Evolutionary conservation across 2,888 invertebrate genomes (phyloP), one percentile per base, ranked within the genome.

Genomic region (Hydrotaea cyrtoneurina): DNA sequence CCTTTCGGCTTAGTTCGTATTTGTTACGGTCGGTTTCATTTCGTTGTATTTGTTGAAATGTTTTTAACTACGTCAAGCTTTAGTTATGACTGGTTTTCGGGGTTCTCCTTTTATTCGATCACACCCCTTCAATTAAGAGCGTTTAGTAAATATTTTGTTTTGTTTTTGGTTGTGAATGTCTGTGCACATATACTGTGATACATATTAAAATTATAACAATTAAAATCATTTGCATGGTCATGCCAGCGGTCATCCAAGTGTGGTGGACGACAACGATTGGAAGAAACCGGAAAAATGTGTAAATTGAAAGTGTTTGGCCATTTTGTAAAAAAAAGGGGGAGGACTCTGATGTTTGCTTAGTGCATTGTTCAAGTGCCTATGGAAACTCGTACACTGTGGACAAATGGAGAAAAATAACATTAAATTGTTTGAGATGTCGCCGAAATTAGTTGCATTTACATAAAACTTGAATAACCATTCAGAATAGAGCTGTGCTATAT

Each of bases 301-400:
- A 74, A 84, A 78, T 75, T 84, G 23, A 83, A 74, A 69, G 77
- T 82, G 73, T 73, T 57, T 81, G 39, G 87, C 85, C 87, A 87
- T 88, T 88, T 87, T 87, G 19, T 26, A 55, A 36, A 50, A 53
- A 53, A 17, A 36, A 1, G 17, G 36, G 64, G 59, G 21, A 26
- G 23, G 2, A 59, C 23, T 26, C 2, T 26, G n/a, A 15, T 39
- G 7, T 39, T 26, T 15, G 23, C 26, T 39, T 1, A 10, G 39
- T 10, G 39, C 4, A 31, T 31, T 31, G 31, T 4, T n/a, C 2
- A 31, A 31, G 31, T 31, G 46, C 46, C 13, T 23, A 50, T 71
- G 26, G 50, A 50, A 50, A n/a, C 50, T n/a, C n/a, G n/a, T 50
- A n/a, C 2, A 3, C 1, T 50, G 4, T 50, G n/a, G n/a, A 50